Evolutionary conservation across 2,797 vertebrate genomes (phyloP), one percentile per base, ranked within the genome.

Genomic region (Harpagifer antarcticus): DNA sequence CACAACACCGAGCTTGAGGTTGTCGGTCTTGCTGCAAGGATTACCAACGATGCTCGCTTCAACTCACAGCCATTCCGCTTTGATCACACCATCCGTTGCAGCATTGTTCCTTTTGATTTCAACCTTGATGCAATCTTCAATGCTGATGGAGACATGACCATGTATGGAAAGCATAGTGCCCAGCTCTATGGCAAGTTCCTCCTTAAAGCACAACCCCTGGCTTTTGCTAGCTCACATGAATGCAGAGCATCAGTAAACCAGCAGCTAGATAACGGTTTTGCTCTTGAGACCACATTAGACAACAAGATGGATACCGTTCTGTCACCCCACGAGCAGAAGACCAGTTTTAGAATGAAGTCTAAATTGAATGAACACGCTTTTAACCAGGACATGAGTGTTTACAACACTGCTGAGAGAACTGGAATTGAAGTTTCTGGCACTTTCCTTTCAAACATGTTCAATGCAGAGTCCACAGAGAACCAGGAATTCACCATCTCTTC

Each of bases 121-220:
- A 96, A 95, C 2, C 54, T 97, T 43, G 94, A 97, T 7, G 43
- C 95, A 2, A 89, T 95, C 49, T 95, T 96, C 11, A 98, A 90
- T 70, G 95, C 93, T 67, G 95, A 98, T 16, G 96, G 96, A 78
- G 96, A 94, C 73, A 69, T 98, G 49, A 49, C 57, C 74, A 74
- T 95, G 65, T 93, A 92, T 83, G 97, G 97, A 81, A 95, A 96
- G 9, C 97, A 99, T 50, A 94, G 92, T 3, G 96, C 94, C 54
- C 95, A 97, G 52, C 88, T 98, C n/a, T 98, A 97, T 79, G 96
- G 94, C 84, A 98, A 98, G 88, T 74, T 96, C 72, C 90, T 96
- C 10, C 74, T 99, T 33, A 97, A 94, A 93, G 96, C 93, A 53
- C 96, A 97, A 61, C 96, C 97, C 59, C 81, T 97, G 85, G 93